phyloP scores from a whole-genome alignment of 2,113 vertebrate species.

The Aspidoscelis tigris region DNA sequence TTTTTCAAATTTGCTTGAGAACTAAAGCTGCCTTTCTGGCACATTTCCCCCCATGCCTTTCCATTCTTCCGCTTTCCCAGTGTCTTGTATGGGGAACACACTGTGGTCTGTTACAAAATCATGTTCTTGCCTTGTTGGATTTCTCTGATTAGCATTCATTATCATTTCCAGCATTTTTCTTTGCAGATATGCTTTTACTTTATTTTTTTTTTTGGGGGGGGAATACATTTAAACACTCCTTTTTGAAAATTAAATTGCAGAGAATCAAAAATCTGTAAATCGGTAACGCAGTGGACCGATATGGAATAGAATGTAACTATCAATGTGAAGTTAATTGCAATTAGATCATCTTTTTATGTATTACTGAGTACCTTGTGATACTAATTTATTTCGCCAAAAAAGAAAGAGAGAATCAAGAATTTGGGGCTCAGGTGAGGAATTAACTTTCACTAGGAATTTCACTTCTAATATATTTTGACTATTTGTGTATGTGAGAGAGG shows the following conservation, averaged over 20 bases:
- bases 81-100: constrained; percentile 58
- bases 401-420: constrained; percentile 44
- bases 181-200: constrained; percentile 68
- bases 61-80: constrained; percentile 63
- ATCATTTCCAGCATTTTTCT: constrained; percentile 68
- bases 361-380: no score
- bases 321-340: no score
- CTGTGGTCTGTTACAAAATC: constrained; percentile 46
- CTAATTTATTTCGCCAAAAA: no score
- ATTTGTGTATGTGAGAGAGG: no score
- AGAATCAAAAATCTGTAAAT: no score
- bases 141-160: constrained; percentile 65
- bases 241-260: no score
- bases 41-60: constrained; percentile 27
- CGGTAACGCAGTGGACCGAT: no score
- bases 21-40: constrained; percentile 72
- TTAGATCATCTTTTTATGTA: constrained; percentile 44
- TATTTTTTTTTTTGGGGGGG: constrained; percentile 5
- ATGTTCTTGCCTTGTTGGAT: constrained; percentile 55
- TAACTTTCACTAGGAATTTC: constrained; percentile 34
- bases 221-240: constrained; percentile 60
- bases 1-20: constrained; percentile 74
- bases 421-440: constrained; percentile 65
- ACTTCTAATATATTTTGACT: no score
- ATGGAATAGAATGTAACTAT: no score